phyloP scores from a whole-genome alignment of 2,113 vertebrate species.

The Talpa occidentalis region DNA sequence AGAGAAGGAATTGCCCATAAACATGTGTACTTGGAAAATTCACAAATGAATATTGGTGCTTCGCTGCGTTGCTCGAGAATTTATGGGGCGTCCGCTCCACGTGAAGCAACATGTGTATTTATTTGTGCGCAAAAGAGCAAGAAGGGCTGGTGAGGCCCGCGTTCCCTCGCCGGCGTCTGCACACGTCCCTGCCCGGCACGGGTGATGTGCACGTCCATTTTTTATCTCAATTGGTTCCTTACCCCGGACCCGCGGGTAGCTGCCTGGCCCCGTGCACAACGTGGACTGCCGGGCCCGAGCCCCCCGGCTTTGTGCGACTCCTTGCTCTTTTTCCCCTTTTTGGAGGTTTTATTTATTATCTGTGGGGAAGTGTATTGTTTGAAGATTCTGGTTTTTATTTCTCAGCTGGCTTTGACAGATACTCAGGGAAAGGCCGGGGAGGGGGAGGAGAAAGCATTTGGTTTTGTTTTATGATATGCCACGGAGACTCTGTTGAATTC shows the following conservation, averaged over 20 bases:
- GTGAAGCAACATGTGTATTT: background rate
- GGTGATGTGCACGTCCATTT: background rate
- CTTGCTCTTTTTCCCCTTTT: conserved; percentile 3
- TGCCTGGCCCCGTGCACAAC: background rate
- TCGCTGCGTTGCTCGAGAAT: conserved; percentile 13
- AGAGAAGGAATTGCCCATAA: background rate
- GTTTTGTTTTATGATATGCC: conserved; percentile 76
- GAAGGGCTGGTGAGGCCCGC: background rate
- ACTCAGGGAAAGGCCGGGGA: conserved; percentile 19
- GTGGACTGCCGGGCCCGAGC: background rate
- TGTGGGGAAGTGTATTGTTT: conserved; percentile 79
- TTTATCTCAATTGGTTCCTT: conserved; percentile 75
- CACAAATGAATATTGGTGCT: background rate
- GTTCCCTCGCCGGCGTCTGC: background rate
- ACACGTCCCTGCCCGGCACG: background rate
- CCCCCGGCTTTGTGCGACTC: background rate
- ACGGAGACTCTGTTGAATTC: conserved; percentile 42
- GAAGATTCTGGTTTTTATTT: conserved; percentile 82
- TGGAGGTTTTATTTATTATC: conserved; percentile 82
- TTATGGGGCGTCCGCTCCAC: background rate
- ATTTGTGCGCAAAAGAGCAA: conserved; percentile 26
- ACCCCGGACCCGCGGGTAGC: conserved; percentile 33
- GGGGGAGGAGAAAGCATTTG: conserved; percentile 66
- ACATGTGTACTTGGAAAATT: background rate
- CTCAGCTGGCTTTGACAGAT: conserved; percentile 79